A percentile compares a stretch with the other conserved stretches of the same genome.
Conservation (phyloP, 2,888 invertebrate species). For the Leucoptera coffeella region DNA sequence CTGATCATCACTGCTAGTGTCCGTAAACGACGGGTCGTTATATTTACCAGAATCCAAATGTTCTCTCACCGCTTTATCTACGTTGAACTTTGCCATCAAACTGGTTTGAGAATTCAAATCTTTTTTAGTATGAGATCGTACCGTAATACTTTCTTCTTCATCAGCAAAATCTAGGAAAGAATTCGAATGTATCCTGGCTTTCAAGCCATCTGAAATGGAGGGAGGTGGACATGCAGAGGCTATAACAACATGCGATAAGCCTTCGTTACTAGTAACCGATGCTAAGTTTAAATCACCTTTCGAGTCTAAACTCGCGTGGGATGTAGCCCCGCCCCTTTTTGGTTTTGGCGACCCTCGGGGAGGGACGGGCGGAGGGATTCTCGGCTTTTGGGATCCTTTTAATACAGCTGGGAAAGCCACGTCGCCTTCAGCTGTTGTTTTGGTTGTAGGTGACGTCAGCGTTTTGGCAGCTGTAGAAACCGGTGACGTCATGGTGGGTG, state of each 20-base stretch:
- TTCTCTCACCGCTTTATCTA: constrained; percentile 26
- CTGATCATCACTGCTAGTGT: constrained; percentile 34
- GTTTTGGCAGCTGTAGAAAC: constrained; percentile 30
- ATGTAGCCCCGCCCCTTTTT: constrained; percentile 39
- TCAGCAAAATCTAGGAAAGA: constrained; percentile 31
- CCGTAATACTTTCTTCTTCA: constrained; percentile 28
- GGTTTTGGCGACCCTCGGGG: constrained; percentile 73
- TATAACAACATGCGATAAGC: constrained; percentile 16
- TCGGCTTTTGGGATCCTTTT: constrained; percentile 66
- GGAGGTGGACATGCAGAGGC: constrained; percentile 27
- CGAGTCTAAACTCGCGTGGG: constrained; percentile 28
- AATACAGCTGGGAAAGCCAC: constrained; percentile 68
- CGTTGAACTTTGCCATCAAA: constrained; percentile 43
- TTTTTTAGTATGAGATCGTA: constrained; percentile 24
- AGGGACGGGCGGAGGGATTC: constrained; percentile 84
- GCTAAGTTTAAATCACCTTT: constrained; percentile 43
- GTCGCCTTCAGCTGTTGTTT: constrained; percentile 38
- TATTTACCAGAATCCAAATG: constrained; percentile 37
- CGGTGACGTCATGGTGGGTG: constrained; percentile 40
- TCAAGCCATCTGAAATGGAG: constrained; percentile 28
- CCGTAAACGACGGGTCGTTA: constrained; percentile 32
- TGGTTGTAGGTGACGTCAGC: constrained; percentile 17
- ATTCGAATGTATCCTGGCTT: constrained; percentile 30
- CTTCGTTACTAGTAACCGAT: constrained; percentile 36
- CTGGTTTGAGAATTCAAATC: constrained; percentile 30